phyloP scores from a whole-genome alignment of 1,140 invertebrate genomes.

The Venustaconcha ellipsiformis region DNA sequence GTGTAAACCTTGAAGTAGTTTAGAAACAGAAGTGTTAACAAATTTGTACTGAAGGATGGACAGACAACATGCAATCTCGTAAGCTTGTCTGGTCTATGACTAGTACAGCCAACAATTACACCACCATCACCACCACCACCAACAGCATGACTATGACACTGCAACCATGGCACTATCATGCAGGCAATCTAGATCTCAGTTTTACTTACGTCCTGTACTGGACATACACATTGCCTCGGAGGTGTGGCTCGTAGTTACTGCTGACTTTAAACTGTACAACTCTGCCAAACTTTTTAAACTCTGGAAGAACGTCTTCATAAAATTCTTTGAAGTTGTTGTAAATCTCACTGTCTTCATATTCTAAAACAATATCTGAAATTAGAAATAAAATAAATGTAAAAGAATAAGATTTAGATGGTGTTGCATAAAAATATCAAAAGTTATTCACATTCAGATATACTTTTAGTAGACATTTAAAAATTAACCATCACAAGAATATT shows the following conservation, averaged over 20 bases:
- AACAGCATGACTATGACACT: background rate
- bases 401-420: background rate
- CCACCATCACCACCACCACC: background rate
- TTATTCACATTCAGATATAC: background rate
- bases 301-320: slow-evolving; percentile 86
- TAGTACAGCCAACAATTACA: background rate
- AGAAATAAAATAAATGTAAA: background rate
- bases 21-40: background rate
- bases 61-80: background rate
- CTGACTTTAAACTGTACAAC: slow-evolving; percentile 88
- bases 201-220: slow-evolving; percentile 77
- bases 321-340: slow-evolving; percentile 88
- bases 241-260: slow-evolving; percentile 86
- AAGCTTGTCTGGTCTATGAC: background rate
- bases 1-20: no score
- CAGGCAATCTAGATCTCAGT: background rate
- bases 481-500: no score
- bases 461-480: no score
- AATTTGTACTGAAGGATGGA: background rate
- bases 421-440: background rate
- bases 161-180: background rate
- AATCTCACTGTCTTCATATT: slow-evolving; percentile 86
- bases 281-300: slow-evolving; percentile 84
- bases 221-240: slow-evolving; percentile 92
- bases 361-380: slow-evolving; percentile 78